Percentiles rank a stretch among this genome's conserved stretches.
Conservation (phyloP, 2,797 vertebrate genomes). For the Chelmon rostratus region DNA sequence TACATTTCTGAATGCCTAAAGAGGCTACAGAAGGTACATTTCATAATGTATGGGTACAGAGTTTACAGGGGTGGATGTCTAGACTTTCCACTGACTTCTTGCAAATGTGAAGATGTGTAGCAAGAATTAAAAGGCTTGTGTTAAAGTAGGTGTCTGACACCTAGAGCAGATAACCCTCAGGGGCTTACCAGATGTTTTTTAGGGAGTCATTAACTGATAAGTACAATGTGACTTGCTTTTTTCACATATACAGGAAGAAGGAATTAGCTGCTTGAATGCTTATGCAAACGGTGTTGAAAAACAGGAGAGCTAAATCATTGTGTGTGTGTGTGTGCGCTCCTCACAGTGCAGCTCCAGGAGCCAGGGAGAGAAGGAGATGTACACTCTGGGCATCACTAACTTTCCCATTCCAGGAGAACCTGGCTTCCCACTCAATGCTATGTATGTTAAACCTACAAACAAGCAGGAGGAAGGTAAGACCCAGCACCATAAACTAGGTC, state of each 20-base stretch:
- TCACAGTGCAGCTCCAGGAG: slow-evolving; percentile 94
- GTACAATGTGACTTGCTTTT: not conserved
- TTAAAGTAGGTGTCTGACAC: not conserved
- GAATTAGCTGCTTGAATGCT: slow-evolving; percentile 10
- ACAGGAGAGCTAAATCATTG: not conserved
- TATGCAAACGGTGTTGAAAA: slow-evolving; percentile 2
- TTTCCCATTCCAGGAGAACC: slow-evolving; percentile 98
- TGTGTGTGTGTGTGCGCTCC: slow-evolving; percentile 13
- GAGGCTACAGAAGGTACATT: slow-evolving; percentile 95
- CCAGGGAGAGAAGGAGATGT: slow-evolving; percentile 98
- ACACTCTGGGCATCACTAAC: slow-evolving; percentile 96
- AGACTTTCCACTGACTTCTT: not conserved
- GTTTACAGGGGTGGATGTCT: not conserved
- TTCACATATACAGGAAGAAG: not conserved
- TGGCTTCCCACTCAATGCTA: slow-evolving; percentile 97
- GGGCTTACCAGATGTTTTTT: not conserved
- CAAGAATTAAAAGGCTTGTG: not conserved
- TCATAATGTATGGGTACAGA: not conserved
- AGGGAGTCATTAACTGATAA: slow-evolving; percentile 9
- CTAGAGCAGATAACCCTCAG: too few species aligned
- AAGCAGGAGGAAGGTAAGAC: slow-evolving; percentile 95
- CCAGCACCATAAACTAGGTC: too few species aligned
- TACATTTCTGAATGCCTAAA: slow-evolving; percentile 99
- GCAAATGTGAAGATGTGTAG: not conserved
- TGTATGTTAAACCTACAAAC: slow-evolving; percentile 93